Base-by-base conservation (phyloP, 2,888 invertebrate species). In the Linnaemya tessellans region DNA sequence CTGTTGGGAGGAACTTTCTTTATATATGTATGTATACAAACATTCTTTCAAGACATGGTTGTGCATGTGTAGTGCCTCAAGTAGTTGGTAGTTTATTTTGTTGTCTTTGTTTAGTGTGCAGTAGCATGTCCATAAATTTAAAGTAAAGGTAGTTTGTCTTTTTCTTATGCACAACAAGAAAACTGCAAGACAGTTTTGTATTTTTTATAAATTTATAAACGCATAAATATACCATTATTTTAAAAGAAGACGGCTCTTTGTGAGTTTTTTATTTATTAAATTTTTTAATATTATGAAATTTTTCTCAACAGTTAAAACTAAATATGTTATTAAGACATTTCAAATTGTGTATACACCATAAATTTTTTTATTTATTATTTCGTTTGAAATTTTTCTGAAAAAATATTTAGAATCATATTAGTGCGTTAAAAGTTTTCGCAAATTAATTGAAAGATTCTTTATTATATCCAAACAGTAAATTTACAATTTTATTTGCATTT, bases 121-220 rank as follows among this genome's bases (percentile, higher is more conserved):
- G 54, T 22, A 80, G 67, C 30, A 80, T 71, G 80, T 80, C 80
- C 51, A 80, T 84, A 84, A 84, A 84, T 84, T 71, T 65, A 20
- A 51, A 71, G 58, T 62, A 77, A 84, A 80, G 84, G 84, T 84
- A 71, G 84, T 77, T 80, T 84, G 80, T 77, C 75, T 80, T 67
- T 51, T 54, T 62, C 30, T 35, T 2, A 30, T 58, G 15, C 35
- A 75, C 13, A 15, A 58, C 4, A 20, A 68, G 41, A 68, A 38
- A 25, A 22, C 22, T 20, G 18, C 71, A 49, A 25, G 11, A 56
- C 10, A 22, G 73, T 46, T 58, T 49, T 65, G 74, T 86, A 82
- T 85, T 51, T 67, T 86, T 80, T 46, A 84, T 80, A 81, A 86
- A 86, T 80, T 84, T 85, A 80, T 85, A 87, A 84, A 78, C 82